These are phyloP conservation scores for Ceuthmochares aereus DNA, from an alignment of 2,113 vertebrate genomes.

Conservation along the genomic window DNA sequence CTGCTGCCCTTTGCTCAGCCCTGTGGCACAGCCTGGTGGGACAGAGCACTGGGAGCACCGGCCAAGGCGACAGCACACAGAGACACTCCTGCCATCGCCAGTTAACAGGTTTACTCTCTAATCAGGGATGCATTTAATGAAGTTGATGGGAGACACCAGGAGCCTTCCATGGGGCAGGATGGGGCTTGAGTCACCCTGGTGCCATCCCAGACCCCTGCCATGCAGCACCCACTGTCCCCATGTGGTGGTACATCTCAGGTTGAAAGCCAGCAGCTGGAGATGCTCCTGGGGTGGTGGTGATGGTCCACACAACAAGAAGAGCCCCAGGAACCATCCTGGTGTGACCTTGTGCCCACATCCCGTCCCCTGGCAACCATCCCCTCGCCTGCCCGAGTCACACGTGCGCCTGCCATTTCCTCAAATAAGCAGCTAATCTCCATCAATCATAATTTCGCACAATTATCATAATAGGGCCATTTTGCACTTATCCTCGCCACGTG, in stretches of 20 bases:
- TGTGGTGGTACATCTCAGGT: not conserved
- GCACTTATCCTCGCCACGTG: conserved; percentile 57
- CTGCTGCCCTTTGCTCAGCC: not conserved
- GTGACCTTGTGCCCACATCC: not conserved
- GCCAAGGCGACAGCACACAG: fast-evolving
- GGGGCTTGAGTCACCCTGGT: fast-evolving
- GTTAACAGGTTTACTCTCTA: not conserved
- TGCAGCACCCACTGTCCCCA: fast-evolving
- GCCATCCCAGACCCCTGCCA: not conserved
- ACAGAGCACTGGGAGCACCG: fast-evolving
- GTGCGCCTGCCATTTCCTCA: conserved; percentile 16
- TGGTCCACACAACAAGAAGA: fast-evolving
- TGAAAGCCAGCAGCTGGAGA: fast-evolving
- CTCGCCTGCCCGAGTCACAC: not conserved
- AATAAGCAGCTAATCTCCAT: conserved; percentile 64
- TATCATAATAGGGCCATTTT: conserved; percentile 65
- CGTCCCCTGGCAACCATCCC: not conserved
- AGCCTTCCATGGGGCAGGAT: fast-evolving
- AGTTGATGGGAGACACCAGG: not conserved
- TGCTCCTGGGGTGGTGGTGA: fast-evolving
- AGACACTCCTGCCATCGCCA: fast-evolving
- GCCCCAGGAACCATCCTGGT: fast-evolving
- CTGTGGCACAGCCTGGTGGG: not conserved
- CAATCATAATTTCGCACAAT: conserved; percentile 59
- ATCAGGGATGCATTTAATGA: not conserved